These are phyloP conservation scores for Dicaeum eximium DNA, from an alignment of 2,113 vertebrate genomes.

Conservation along the genomic window DNA sequence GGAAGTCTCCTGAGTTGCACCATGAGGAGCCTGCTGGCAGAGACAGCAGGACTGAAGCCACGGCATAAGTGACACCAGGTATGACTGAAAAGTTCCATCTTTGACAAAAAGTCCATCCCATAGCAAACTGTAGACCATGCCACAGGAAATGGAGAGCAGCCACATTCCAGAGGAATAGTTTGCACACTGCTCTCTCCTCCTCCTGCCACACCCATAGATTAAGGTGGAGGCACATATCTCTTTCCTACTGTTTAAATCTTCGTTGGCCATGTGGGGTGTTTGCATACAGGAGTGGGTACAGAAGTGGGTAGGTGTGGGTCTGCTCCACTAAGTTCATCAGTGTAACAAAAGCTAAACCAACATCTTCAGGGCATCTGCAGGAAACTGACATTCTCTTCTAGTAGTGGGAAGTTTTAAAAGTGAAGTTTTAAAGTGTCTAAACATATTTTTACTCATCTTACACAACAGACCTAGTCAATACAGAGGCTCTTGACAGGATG, in stretches of 20 bases:
- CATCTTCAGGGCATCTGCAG: background rate
- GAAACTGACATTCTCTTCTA: background rate
- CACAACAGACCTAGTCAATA: background rate
- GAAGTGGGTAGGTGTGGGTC: background rate
- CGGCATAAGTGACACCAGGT: background rate
- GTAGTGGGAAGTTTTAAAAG: background rate
- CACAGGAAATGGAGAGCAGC: background rate
- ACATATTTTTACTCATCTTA: background rate
- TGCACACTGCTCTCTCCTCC: background rate
- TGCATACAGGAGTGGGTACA: background rate
- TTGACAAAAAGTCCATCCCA: background rate
- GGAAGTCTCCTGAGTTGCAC: background rate
- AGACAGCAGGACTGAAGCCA: background rate
- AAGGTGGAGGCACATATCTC: background rate
- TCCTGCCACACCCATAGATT: background rate
- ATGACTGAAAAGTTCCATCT: background rate
- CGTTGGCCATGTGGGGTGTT: background rate
- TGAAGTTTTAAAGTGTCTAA: constrained; percentile 20
- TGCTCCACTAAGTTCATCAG: background rate
- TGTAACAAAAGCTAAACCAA: background rate
- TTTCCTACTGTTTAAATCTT: background rate
- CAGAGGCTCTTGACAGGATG: background rate
- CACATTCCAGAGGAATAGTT: accelerated
- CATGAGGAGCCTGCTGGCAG: background rate
- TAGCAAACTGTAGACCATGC: background rate